Conservation (phyloP, 2,113 vertebrate genomes). For the Synodontis membranacea region DNA sequence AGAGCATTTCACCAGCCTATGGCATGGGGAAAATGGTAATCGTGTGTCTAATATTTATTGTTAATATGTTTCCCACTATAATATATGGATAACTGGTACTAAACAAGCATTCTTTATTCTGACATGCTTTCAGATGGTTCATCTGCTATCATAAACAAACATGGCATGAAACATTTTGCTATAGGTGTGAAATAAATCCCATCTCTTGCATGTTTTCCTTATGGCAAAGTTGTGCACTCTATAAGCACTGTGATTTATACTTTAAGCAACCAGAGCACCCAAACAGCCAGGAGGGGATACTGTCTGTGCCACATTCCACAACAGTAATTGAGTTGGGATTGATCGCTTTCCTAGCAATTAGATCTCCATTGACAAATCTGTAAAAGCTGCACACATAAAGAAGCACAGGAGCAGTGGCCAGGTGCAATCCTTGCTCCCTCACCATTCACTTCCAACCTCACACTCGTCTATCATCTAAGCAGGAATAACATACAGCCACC, state of each 20-base stretch:
- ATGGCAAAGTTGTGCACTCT: conserved; percentile 26
- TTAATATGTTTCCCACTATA: neutral
- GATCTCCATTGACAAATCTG: conserved; percentile 67
- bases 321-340: conserved; percentile 67
- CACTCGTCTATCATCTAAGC: conserved; percentile 36
- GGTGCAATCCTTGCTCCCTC: conserved; percentile 52
- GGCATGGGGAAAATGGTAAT: neutral
- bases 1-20: neutral
- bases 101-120: neutral
- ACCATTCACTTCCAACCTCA: conserved; percentile 52
- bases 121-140: conserved; percentile 12
- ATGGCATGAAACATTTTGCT: neutral
- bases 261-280: conserved; percentile 54
- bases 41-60: neutral
- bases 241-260: conserved; percentile 51
- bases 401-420: conserved; percentile 50
- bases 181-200: conserved; percentile 26
- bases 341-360: conserved; percentile 65
- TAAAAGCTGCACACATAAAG: conserved; percentile 57
- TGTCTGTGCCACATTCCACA: conserved; percentile 55
- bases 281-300: conserved; percentile 56
- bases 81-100: neutral
- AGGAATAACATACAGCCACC: conserved; percentile 32
- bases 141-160: conserved; percentile 1
- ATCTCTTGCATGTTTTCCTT: conserved; percentile 31